A percentile compares a stretch with the other conserved stretches of the same genome.
Conservation (phyloP, 2,888 invertebrate genomes). For the Exocentrus adspersus region DNA sequence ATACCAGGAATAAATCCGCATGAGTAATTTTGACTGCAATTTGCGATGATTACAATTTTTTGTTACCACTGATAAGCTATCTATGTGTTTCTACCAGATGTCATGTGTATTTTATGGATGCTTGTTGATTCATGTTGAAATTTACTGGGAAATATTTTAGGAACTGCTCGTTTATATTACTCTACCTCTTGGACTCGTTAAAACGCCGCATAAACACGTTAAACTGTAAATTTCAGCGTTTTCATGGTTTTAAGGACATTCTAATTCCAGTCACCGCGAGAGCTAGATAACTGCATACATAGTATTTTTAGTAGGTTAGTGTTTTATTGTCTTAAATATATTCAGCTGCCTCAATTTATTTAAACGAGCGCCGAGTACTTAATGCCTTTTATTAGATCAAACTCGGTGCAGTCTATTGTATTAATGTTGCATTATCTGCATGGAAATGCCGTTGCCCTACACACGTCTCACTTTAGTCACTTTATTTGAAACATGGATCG, state of each 20-base stretch:
- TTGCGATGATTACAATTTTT: no score
- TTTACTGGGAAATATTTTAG: no score
- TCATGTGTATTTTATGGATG: no score
- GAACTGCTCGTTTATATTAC: no score
- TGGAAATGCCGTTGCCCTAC: neutral
- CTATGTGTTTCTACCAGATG: no score
- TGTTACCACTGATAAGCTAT: no score
- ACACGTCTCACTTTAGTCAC: no score
- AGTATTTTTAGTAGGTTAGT: constrained; percentile 7
- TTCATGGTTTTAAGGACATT: neutral
- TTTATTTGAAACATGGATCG: neutral
- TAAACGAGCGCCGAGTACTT: neutral
- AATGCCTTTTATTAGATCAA: constrained; percentile 11
- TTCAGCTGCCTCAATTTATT: constrained; percentile 4
- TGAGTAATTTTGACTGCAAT: no score
- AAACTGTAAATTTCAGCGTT: neutral
- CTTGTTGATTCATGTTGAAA: no score
- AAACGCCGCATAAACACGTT: no score
- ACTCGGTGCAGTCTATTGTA: neutral
- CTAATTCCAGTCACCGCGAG: neutral
- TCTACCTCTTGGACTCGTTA: no score
- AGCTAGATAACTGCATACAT: neutral
- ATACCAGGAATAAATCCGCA: no score
- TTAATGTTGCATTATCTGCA: neutral
- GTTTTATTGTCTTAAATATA: constrained; percentile 1